A percentile compares a stretch with the other conserved stretches of the same genome.
These are phyloP conservation scores for Lepidiolamprologus cunningtoni DNA, from an alignment of 2,113 vertebrate species.

Conservation along the genomic window DNA sequence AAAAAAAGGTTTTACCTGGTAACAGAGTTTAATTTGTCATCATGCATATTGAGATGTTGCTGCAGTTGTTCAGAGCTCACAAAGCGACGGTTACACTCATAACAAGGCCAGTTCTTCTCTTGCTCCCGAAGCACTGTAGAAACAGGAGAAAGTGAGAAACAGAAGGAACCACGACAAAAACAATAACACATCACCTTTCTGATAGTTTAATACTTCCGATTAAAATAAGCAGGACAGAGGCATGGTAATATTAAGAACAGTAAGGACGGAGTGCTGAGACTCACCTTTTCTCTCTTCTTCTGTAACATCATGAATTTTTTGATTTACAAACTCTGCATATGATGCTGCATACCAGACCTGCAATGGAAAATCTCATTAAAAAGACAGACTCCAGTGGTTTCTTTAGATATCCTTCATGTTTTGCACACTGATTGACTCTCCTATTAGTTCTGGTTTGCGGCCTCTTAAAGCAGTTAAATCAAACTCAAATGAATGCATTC, in stretches of 20 bases:
- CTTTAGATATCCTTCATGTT: neutral
- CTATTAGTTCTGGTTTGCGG: neutral
- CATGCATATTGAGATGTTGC: slow-evolving; percentile 95
- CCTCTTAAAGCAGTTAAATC: neutral
- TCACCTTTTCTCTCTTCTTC: slow-evolving; percentile 94
- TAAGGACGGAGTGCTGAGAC: neutral
- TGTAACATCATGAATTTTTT: slow-evolving; percentile 92
- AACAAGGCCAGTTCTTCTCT: slow-evolving; percentile 98
- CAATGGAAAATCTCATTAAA: neutral
- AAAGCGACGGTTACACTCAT: slow-evolving; percentile 93
- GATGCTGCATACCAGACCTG: slow-evolving; percentile 98
- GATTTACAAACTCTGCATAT: slow-evolving; percentile 92
- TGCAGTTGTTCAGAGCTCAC: slow-evolving; percentile 96
- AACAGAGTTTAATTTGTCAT: slow-evolving; percentile 89
- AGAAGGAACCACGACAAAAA: neutral
- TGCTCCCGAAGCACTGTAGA: slow-evolving; percentile 80
- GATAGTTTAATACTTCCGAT: fast-evolving
- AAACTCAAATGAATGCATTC: neutral
- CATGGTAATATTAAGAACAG: neutral
- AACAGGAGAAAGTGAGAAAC: neutral
- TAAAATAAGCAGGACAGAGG: neutral
- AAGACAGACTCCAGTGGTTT: neutral
- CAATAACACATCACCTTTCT: neutral
- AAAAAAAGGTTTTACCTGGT: slow-evolving; percentile 71
- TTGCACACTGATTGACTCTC: neutral